Conservation (phyloP, 2,113 vertebrate genomes). For the Procavia capensis region DNA sequence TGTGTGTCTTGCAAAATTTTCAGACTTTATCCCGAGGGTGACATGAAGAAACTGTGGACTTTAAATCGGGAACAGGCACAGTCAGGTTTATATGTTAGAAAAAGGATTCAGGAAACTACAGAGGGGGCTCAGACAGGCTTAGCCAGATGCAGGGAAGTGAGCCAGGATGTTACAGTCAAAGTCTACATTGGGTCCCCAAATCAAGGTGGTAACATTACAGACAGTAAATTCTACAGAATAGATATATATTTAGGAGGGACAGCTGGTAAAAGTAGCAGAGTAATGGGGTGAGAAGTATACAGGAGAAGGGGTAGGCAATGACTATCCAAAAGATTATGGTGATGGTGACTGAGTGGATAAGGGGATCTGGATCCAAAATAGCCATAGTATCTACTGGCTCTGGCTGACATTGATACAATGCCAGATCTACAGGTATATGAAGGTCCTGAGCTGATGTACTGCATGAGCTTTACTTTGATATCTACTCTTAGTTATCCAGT, state of each 20-base stretch:
- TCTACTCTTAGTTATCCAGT: no score
- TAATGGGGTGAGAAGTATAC: background rate
- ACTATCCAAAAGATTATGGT: background rate
- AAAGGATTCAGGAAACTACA: background rate
- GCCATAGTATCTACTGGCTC: background rate
- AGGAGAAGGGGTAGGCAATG: background rate
- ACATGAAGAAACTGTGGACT: background rate
- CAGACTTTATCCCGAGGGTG: background rate
- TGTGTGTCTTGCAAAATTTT: background rate
- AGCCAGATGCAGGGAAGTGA: background rate
- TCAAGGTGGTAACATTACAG: background rate
- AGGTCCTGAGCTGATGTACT: background rate
- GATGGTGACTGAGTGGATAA: background rate
- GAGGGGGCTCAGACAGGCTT: background rate
- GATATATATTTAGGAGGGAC: background rate
- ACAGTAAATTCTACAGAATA: background rate
- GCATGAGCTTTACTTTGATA: background rate
- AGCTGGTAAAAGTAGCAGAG: background rate
- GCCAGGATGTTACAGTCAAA: background rate
- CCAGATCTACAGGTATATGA: background rate
- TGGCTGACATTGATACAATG: background rate
- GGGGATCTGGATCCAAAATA: background rate
- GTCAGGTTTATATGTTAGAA: background rate
- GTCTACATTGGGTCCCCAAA: background rate
- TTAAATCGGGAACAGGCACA: background rate